These are phyloP conservation scores for Nothoprocta perdicaria DNA, from an alignment of 2,113 vertebrate species.

Conservation along the genomic window DNA sequence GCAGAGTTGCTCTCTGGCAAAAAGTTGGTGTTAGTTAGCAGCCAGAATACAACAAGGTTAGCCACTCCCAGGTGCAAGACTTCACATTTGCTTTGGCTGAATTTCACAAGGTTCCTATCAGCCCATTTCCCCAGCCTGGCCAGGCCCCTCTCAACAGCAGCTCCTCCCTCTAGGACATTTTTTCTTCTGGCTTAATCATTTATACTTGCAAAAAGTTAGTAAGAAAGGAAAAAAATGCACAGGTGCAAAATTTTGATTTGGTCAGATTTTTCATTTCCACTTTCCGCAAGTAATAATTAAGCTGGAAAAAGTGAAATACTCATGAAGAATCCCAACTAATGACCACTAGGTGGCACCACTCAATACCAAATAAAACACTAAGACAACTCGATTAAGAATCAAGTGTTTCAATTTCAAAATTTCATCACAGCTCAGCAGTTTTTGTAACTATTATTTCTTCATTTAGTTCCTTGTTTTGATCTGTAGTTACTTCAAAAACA, in stretches of 20 bases:
- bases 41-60: neutral
- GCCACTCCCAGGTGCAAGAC: neutral
- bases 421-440: neutral
- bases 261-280: neutral
- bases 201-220: neutral
- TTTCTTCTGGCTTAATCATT: neutral
- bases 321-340: neutral
- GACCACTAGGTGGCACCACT: conserved; percentile 75
- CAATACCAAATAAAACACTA: conserved; percentile 50
- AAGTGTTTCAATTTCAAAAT: neutral
- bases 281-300: neutral
- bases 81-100: neutral
- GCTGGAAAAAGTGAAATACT: neutral
- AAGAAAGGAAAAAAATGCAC: neutral
- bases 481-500: neutral
- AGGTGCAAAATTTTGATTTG: neutral
- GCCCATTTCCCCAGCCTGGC: neutral
- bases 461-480: neutral
- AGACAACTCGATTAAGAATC: neutral
- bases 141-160: neutral
- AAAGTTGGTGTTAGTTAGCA: neutral
- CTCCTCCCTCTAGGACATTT: neutral
- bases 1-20: neutral
- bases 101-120: neutral
- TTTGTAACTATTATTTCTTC: neutral